Base-by-base conservation (phyloP, 2,888 invertebrate genomes). In the Temnothorax ravouxi region DNA sequence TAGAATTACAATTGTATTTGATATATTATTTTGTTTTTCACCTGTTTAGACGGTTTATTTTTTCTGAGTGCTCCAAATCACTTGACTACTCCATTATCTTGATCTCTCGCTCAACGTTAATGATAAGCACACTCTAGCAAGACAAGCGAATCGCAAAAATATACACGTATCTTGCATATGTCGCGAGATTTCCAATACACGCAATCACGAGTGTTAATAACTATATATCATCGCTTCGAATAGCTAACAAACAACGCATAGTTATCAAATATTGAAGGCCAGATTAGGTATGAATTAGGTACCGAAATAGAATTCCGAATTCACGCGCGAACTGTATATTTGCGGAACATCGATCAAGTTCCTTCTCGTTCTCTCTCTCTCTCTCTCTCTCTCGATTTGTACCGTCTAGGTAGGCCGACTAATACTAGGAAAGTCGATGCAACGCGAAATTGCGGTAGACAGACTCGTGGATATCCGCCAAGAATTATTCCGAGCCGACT, bases 401-500 rank as follows among this genome's bases (percentile, higher is more conserved):
- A 79, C 34, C 72, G 72, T 79, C 79, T 72, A 47, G 79, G 5
- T 50, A 50, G n/a, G 18, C 44, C 54, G 76, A 41, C 66, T 64
- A 61, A 64, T 47, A 44, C 69, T 69, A 56, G 59, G 72, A 61
- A 61, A 79, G 9, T 47, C 59, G 50, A 13, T 72, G 72, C 72
- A 38, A 18, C 21, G 38, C 52, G 62, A 76, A 75, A 76, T 52
- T 18, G 72, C 59, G 59, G n/a, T 38, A 80, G 79, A 80, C 79
- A 47, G 59, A 64, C 79, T 72, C 71, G 72, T 80, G 79, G 79
- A 71, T 50, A 34, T 61, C 6, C 38, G 79, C 79, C 79, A 80
- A 80, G 79, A 80, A 72, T 80, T 80, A 80, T 80, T 80, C 79
- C 79, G 72, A 80, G 79, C 59, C 72, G 79, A 50, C 59, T 56